Base-by-base conservation (phyloP, 30 jellyfish, hydroid and myxozoan genomes). In the Hydractinia echinata region DNA sequence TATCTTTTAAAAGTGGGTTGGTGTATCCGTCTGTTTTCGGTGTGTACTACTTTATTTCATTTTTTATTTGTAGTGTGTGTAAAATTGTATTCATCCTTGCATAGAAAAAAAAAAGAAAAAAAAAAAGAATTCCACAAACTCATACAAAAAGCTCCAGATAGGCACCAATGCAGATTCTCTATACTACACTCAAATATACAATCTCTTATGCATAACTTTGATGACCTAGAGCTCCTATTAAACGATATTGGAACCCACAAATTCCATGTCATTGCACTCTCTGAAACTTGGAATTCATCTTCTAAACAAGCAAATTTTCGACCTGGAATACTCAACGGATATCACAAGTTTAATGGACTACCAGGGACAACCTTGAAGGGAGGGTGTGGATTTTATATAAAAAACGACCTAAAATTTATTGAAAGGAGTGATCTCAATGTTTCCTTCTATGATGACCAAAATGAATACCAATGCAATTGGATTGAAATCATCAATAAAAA, bases 331-430 rank as follows among this genome's bases (percentile, higher is more conserved):
- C 82, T 72, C 7, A 18, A 72, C 7, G 82, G 82, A 8, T 39
- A 72, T 44, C 73, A 72, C 7, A 72, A 16, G 14, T 72, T 19
- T 72, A 14, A 6, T 6, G 82, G 82, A 19, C 21, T 50, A 6
- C 16, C 82, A 9, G 82, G 82, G 8, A 72, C n/a, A 14, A 72
- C 74, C 8, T 10, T 72, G 53, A 72, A 72, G 18, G 73, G 82
- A 10, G 82, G 82, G 7, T 72, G 82, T 72, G 82, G 82, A 7
- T 72, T 72, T 72, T 72, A 72, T 72, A 44, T 72, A 14, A 72
- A 72, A 10, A 53, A 72, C 50, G 53, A 14, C 21, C 7, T 72
- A 53, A 9, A 39, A 6, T 72, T n/a, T 39, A 19, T 50, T 19
- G 66, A 49, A 7, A 72, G 82, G 50, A 8, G 6, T 10, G 82